These are phyloP conservation scores for Narcine bancroftii DNA, from an alignment of 2,113 vertebrate genomes.

Conservation along the genomic window DNA sequence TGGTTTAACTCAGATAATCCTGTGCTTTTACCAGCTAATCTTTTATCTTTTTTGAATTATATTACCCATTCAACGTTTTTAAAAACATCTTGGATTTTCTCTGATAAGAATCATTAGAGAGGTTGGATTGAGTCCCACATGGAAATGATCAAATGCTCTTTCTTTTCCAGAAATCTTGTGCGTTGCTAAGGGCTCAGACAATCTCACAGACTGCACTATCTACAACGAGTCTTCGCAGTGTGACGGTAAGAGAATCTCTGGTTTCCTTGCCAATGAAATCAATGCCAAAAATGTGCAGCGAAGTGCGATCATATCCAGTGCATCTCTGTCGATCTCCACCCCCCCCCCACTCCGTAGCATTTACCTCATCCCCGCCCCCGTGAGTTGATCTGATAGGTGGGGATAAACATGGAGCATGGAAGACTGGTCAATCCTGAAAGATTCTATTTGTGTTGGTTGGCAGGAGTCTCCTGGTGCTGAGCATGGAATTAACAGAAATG, in stretches of 20 bases:
- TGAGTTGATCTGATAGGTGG: no score
- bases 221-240: background rate
- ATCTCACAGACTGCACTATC: slow-evolving; percentile 2
- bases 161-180: slow-evolving; percentile 17
- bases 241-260: background rate
- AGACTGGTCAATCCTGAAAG: background rate
- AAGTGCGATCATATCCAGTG: no score
- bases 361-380: no score
- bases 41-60: no score
- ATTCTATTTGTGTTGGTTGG: background rate
- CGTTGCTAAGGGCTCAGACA: background rate
- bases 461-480: background rate
- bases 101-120: background rate
- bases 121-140: background rate
- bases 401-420: no score
- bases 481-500: background rate
- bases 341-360: no score
- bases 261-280: no score
- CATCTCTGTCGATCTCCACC: no score
- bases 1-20: no score
- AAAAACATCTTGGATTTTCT: no score
- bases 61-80: no score
- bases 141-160: background rate
- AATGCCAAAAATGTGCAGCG: background rate
- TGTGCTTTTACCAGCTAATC: no score